Evolutionary conservation across 2,797 vertebrate genomes (phyloP), one percentile per base, ranked within the genome.

Genomic region (Acanthis flammea): DNA sequence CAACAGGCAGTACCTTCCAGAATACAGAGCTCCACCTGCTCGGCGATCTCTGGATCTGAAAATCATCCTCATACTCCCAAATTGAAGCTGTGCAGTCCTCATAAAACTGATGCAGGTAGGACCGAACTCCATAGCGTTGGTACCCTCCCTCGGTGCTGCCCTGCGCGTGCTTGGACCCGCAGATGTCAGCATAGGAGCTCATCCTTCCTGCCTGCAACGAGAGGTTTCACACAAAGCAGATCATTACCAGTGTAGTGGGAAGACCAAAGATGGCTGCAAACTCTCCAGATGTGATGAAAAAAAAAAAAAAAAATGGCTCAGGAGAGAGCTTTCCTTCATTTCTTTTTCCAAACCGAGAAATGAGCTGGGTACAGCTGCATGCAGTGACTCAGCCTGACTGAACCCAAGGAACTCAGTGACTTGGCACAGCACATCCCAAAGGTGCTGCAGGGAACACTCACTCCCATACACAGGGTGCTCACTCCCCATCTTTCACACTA

Each of bases 1-100:
- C 22, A 73, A 73, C 1, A 10, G 47, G 27, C 17, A 70, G n/a
- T 97, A 99, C 99, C 99, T 99, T 99, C 99, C 99, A 99, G 98
- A 99, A 98, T 42, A 98, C 97, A 97, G 99, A 99, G 99, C 98
- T 99, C 99, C 99, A 99, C 98, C 98, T 98, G 96, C 98, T 99
- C 23, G 99, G 99, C 71, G 99, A 99, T 98, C 99, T 99, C 99
- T 99, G 99, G 97, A 99, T 99, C 99, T 99, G 99, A 98, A 99
- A 99, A 98, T 99, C 99, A 97, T 99, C 99, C 92, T 99, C 99
- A 90, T 99, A 98, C 97, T 99, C 99, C 99, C 99, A 99, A 97
- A 99, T 99, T 7, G 99, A 99, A 97, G 99, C 98, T n/a, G 99
- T 99, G 97, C 99, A 99, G 96, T 99, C 99, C 96, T 99, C 99